phyloP scores from a whole-genome alignment of 2,113 vertebrate species.

The Oophaga pumilio region DNA sequence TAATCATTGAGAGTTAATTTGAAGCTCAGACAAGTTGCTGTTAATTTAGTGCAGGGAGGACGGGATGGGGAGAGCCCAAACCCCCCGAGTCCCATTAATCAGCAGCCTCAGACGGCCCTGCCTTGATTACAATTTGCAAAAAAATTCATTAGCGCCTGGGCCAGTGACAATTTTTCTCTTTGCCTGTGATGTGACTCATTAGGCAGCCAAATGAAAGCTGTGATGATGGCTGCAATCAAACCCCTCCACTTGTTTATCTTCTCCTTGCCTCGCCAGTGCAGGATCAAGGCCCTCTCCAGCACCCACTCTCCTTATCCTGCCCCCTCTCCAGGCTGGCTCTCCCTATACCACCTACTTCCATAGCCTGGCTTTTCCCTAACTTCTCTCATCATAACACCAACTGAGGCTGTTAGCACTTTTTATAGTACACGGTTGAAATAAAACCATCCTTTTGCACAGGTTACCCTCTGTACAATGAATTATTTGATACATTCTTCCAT shows the following conservation, averaged over 20 bases:
- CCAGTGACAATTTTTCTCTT: slow-evolving; percentile 90
- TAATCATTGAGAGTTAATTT: slow-evolving; percentile 94
- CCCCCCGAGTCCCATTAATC: slow-evolving; percentile 92
- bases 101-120: slow-evolving; percentile 84
- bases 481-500: background rate
- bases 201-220: slow-evolving; percentile 86
- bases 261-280: slow-evolving; percentile 69
- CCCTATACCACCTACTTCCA: background rate
- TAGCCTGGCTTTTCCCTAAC: background rate
- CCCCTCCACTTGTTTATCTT: slow-evolving; percentile 80
- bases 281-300: slow-evolving; percentile 55
- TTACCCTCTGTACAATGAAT: background rate
- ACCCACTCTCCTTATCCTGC: slow-evolving; percentile 60
- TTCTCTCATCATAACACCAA: background rate
- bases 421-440: background rate
- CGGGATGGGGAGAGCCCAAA: slow-evolving; percentile 80
- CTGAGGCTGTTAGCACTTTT: background rate
- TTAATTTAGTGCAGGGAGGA: slow-evolving; percentile 90
- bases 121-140: slow-evolving; percentile 97
- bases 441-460: background rate
- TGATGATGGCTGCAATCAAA: slow-evolving; percentile 81
- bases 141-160: slow-evolving; percentile 90
- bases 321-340: slow-evolving; percentile 43
- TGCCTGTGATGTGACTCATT: slow-evolving; percentile 84
- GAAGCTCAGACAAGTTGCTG: slow-evolving; percentile 94